Evolutionary conservation across 1,140 invertebrate genomes (phyloP), one percentile per base, ranked within the genome.

Genomic region (Leptestheria dahalacensis): DNA sequence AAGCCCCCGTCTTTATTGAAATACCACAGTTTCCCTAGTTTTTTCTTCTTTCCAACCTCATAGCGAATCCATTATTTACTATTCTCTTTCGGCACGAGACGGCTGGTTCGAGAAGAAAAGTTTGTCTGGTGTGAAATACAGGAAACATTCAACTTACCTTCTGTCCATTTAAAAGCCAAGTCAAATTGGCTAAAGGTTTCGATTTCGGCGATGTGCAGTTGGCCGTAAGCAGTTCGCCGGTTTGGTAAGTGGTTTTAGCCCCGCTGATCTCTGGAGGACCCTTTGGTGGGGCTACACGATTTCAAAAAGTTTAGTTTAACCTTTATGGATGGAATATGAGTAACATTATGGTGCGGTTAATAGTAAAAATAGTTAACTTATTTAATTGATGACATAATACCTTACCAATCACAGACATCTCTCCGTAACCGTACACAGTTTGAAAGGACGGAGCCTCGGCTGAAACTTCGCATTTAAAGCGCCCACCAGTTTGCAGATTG

Each of bases 111-210:
- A n/a, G n/a, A n/a, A n/a, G n/a, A n/a, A n/a, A n/a, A n/a, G n/a
- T n/a, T n/a, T n/a, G n/a, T n/a, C n/a, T n/a, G n/a, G n/a, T n/a
- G n/a, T n/a, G n/a, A n/a, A n/a, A n/a, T n/a, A n/a, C n/a, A n/a
- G n/a, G n/a, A n/a, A n/a, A n/a, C n/a, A 33, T 4, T 59, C 10
- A 57, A 71, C 72, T 72, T 71, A 84, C 82, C 76, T 77, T 76
- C 64, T 79, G 73, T 15, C 78, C 80, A 65, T 84, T 83, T 52
- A 85, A 72, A 63, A 77, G 81, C 81, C 82, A 84, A 0, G 80
- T 81, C 49, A 84, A 76, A 66, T 83, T 84, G 1, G 82, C 77
- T 9, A 81, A 75, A 11, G 82, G 82, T 67, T 79, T 81, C 0
- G 77, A 79, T 0, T 73, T 71, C 0, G 74, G 69, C 0, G 77